Base-by-base conservation (phyloP, 2,888 invertebrate genomes). In the Hesperia comma region DNA sequence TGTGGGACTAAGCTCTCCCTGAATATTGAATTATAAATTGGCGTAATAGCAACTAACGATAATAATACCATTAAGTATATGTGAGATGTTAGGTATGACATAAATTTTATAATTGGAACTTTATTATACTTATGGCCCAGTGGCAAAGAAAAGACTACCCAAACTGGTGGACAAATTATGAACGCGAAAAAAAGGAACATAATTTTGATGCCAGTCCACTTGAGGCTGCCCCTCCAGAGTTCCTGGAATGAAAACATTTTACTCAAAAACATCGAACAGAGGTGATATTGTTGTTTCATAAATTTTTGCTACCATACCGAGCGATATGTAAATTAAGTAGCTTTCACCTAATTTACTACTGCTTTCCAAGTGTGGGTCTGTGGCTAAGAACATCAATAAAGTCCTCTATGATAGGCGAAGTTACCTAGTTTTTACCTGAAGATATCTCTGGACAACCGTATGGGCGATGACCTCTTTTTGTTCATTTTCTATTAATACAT, bases 101-200 rank as follows among this genome's bases (percentile, higher is more conserved):
- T 99, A 92, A 99, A 99, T 93, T 99, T 99, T 82, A 99, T 99
- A 82, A 99, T 99, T 68, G 99, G 99, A 80, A 99, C 98, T 94
- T 99, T 98, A 94, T 98, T 98, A 93, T 97, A 98, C 89, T 97
- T 97, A 93, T 98, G 98, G 51, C 98, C 98, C 82, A 99, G 92
- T 61, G 99, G 99, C 83, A 99, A 95, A 71, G 99, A 98, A 87
- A 99, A 98, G 60, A 97, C 96, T 75, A 99, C 93, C 99, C 99
- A 99, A 40, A 99, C 96, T 6, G 99, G 98, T 46, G 99, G 99
- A 83, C 98, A 98, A 63, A 98, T 92, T 80, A 99, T 95, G 85
- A 99, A 98, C 74, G 97, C 95, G 80, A 99, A 95, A 88, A 99
- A 97, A 82, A 99, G 95, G 72, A 99, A 94, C 86, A 99, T 95